These are phyloP conservation scores for Sebastes miniatus DNA, from an alignment of 2,797 vertebrate species.

Conservation along the genomic window DNA sequence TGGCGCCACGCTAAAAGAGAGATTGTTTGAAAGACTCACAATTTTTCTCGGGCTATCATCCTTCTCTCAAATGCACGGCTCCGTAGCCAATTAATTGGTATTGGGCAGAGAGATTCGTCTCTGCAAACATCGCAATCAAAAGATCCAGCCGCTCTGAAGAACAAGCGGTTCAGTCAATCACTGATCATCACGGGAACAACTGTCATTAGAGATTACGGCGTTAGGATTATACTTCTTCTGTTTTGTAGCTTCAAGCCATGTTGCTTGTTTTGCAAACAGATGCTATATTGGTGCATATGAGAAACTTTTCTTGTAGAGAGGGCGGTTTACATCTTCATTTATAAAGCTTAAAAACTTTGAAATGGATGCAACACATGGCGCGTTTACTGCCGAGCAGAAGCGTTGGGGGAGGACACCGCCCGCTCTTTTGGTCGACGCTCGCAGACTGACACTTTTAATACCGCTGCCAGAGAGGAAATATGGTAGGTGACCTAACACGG, in stretches of 20 bases:
- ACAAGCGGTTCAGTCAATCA: conserved; percentile 23
- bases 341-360: conserved; percentile 20
- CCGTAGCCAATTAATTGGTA: conserved; percentile 31
- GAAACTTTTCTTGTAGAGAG: not conserved
- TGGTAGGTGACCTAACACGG: conserved; percentile 66
- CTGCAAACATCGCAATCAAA: conserved; percentile 35
- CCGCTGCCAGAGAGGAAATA: conserved; percentile 50
- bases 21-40: conserved; percentile 15
- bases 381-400: conserved; percentile 29
- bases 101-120: conserved; percentile 23
- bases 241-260: conserved; percentile 20
- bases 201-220: conserved; percentile 28
- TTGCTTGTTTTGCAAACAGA: not conserved
- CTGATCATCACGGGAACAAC: conserved; percentile 32
- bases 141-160: conserved; percentile 27
- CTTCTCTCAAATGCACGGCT: conserved; percentile 21
- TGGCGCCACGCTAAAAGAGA: not conserved
- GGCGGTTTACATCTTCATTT: not conserved
- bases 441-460: conserved; percentile 54
- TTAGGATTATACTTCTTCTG: conserved; percentile 16
- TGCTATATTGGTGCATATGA: not conserved
- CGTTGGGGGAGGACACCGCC: not conserved
- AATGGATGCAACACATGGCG: not conserved
- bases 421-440: conserved; percentile 3
- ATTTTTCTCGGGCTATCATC: not conserved